Base-by-base conservation (phyloP, 2,797 vertebrate species). In the Esox masquinongy region DNA sequence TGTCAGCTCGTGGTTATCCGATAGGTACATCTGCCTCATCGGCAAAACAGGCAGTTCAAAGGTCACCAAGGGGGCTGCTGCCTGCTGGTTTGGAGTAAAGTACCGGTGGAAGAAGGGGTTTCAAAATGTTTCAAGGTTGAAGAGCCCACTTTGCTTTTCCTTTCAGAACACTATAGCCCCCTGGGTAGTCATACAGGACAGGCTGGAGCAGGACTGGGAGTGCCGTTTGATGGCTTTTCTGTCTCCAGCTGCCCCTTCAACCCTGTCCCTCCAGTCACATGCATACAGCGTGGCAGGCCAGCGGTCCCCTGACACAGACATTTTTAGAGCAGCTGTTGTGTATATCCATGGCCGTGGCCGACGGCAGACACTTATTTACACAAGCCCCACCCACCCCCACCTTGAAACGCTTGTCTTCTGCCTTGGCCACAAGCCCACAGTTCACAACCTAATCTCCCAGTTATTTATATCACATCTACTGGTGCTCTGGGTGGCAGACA, bases 301-400 rank as follows among this genome's bases (percentile, higher is more conserved):
- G 15, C 26, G 68, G 73, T 70, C 78, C n/a, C 66, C 75, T n/a
- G 29, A 3, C 31, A 64, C 59, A 80, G 34, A 82, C 74, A 83
- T 89, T 86, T 88, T 79, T 91, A 88, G 84, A 80, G 70, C 3
- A 69, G 56, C 49, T 74, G 34, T 72, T 63, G 14, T 59, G 72
- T 66, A 26, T 47, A 19, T 79, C 47, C 5, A 3, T 39, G 47
- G 12, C 11, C 1, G 9, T 74, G 17, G 80, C 7, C n/a, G 31
- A 5, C 63, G 24, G 51, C 26, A 67, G 72, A 29, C 79, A 77
- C 73, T 79, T 76, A 0, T 73, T 84, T 89, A 73, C 16, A 39
- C 83, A 87, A 84, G 72, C 59, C 61, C 22, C 36, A 11, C 53
- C 56, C 17, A 11, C 53, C 56, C 17, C 67, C 59, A 31, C 43